A percentile compares a stretch with the other conserved stretches of the same genome.
Evolutionary conservation across 2,888 invertebrate genomes (phyloP).

Genomic region (Neria commutata): DNA sequence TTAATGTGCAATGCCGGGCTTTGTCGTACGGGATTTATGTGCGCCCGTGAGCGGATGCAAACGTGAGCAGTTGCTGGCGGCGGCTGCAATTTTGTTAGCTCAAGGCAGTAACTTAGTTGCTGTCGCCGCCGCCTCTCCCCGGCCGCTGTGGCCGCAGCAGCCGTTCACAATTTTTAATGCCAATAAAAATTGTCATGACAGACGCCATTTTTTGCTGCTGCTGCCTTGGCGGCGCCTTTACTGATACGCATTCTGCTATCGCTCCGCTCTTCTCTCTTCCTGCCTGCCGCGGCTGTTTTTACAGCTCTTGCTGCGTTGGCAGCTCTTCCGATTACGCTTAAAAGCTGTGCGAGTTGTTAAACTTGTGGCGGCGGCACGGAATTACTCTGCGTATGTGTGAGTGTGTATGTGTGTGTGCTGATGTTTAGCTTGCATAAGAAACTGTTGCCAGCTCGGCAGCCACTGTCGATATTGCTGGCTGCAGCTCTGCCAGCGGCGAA

Average conservation of each 20-base stretch:
- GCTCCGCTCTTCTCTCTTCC: background rate
- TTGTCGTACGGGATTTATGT: background rate
- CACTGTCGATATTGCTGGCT: too few species aligned
- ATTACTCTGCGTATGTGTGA: too few species aligned
- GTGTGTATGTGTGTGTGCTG: too few species aligned
- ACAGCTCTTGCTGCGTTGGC: background rate
- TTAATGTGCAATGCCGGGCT: background rate
- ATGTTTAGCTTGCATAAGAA: too few species aligned
- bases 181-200: constrained; percentile 54
- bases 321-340: too few species aligned
- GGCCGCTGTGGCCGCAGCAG: too few species aligned
- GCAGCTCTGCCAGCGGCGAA: too few species aligned
- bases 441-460: too few species aligned
- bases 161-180: constrained; percentile 52
- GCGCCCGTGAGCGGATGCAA: background rate
- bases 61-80: background rate
- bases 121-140: too few species aligned
- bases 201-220: constrained; percentile 5
- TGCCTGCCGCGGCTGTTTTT: background rate
- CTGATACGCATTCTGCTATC: background rate
- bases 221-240: background rate
- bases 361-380: too few species aligned
- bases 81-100: background rate
- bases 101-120: background rate
- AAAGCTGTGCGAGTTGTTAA: too few species aligned